Conservation (phyloP, 2,113 vertebrate species). For the Pantherophis guttatus region DNA sequence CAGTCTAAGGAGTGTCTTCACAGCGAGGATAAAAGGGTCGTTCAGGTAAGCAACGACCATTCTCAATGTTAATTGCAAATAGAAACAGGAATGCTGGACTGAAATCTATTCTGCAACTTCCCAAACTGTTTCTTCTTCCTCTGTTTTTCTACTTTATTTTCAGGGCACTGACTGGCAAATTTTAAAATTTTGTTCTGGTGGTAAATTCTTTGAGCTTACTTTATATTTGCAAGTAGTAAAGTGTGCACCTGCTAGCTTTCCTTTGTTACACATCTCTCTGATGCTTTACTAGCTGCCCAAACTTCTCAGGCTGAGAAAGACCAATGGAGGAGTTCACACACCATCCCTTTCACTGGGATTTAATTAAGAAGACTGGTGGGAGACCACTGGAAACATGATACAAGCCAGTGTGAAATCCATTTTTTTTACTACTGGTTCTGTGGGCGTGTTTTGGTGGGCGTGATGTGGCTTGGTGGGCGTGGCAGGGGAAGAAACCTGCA, state of each 20-base stretch:
- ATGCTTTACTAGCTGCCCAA: not conserved
- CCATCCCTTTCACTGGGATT: not conserved
- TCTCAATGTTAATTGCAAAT: not conserved
- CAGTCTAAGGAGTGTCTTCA: no score
- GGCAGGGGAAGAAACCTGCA: no score
- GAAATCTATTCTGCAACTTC: not conserved
- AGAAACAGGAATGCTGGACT: not conserved
- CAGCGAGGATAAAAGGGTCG: no score
- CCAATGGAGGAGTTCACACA: not conserved
- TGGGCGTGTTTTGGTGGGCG: no score
- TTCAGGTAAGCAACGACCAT: no score
- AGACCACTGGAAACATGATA: not conserved
- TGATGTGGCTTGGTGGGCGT: no score
- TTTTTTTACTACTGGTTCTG: no score
- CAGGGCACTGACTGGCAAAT: not conserved
- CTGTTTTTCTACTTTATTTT: not conserved
- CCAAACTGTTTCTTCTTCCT: not conserved
- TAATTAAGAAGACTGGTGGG: not conserved
- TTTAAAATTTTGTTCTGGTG: not conserved
- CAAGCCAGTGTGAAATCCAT: not conserved
- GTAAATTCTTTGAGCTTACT: not conserved
- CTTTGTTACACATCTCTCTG: not conserved
- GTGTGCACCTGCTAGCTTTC: not conserved
- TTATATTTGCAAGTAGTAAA: not conserved
- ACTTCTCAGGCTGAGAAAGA: not conserved